Evolutionary conservation across 2,113 vertebrate species (phyloP).

Genomic region (Odontesthes bonariensis): DNA sequence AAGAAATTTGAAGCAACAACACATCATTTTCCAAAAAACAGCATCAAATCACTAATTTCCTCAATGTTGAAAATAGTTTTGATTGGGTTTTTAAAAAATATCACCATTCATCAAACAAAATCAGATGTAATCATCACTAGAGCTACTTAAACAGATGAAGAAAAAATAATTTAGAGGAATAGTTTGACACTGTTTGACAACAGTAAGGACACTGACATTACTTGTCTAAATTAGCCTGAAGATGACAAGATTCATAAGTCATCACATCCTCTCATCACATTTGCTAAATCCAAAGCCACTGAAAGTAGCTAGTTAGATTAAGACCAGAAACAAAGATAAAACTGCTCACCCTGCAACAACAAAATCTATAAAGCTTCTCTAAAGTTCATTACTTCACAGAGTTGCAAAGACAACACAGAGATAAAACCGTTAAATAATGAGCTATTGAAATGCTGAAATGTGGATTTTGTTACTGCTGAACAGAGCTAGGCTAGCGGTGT

Average conservation of each 20-base stretch:
- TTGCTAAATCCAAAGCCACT: not conserved
- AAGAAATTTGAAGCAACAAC: not conserved
- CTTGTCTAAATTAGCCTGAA: not conserved
- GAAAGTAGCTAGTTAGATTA: not conserved
- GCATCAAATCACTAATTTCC: conserved; percentile 5
- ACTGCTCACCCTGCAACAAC: not conserved
- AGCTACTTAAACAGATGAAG: not conserved
- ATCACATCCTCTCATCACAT: not conserved
- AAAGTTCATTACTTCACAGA: not conserved
- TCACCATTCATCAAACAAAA: not conserved
- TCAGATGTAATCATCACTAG: not conserved
- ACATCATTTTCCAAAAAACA: not conserved
- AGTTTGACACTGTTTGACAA: not conserved
- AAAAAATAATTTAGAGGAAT: not conserved
- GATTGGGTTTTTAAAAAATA: not conserved
- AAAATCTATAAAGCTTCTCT: not conserved
- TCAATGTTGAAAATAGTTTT: not conserved
- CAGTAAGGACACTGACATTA: not conserved
- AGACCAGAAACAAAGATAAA: not conserved
- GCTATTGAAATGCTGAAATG: not conserved
- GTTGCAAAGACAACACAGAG: not conserved
- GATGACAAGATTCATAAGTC: not conserved
- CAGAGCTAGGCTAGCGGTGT: not conserved
- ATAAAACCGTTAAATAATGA: not conserved
- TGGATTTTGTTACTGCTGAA: not conserved